Evolutionary conservation across 2,113 vertebrate genomes (phyloP).

Genomic region (Thalassarche chlororhynchos): DNA sequence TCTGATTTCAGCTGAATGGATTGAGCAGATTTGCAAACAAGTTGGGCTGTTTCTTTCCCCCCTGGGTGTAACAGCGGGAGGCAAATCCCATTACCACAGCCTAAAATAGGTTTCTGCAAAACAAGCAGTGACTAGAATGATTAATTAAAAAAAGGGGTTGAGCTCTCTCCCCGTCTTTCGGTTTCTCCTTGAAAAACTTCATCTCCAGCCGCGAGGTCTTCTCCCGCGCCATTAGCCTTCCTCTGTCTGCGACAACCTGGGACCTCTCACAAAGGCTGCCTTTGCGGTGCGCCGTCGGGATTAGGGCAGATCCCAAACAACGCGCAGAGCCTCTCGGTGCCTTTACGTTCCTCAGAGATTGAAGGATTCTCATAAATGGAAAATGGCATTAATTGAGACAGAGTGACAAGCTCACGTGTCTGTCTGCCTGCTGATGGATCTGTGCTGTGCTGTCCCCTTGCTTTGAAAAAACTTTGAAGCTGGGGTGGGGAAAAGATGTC

Average conservation of each 20-base stretch:
- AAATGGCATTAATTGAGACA: not conserved
- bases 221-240: rapidly evolving
- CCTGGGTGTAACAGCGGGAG: not conserved
- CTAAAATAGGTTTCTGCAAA: not conserved
- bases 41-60: not conserved
- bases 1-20: not conserved
- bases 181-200: not conserved
- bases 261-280: not conserved
- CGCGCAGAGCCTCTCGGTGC: not conserved
- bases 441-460: not conserved
- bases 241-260: not conserved
- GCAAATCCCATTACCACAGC: not conserved
- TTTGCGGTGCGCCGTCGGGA: not conserved
- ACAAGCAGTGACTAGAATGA: not conserved
- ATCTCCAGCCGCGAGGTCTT: rapidly evolving
- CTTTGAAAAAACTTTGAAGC: not conserved
- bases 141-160: not conserved
- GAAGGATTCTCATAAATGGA: not conserved
- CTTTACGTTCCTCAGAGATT: not conserved
- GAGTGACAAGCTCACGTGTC: not conserved
- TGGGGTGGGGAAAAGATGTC: not conserved
- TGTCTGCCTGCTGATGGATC: not conserved
- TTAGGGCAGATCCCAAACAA: not conserved
- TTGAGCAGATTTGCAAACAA: not conserved
- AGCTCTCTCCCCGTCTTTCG: rapidly evolving